Conservation (phyloP, 2,888 invertebrate genomes). For the Mamestra brassicae region DNA sequence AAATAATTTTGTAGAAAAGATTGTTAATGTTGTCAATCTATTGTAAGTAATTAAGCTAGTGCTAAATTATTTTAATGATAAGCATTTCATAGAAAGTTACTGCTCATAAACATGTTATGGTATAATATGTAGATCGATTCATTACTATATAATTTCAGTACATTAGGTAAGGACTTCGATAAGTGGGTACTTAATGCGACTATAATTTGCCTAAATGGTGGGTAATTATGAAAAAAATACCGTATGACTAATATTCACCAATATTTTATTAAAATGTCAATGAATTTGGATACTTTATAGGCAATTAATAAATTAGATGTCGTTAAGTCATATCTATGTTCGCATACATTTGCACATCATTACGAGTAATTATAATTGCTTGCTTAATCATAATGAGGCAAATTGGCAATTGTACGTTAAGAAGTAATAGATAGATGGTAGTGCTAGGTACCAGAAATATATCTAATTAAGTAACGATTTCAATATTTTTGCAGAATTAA, state of each 20-base stretch:
- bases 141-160: neutral
- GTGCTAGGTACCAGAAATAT: neutral
- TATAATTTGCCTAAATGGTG: constrained; percentile 25
- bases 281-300: neutral
- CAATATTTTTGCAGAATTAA: neutral
- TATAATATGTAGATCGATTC: neutral
- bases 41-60: neutral
- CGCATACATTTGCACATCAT: neutral
- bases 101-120: too few species aligned
- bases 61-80: neutral
- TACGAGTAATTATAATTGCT: constrained; percentile 23
- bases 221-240: constrained; percentile 2
- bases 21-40: neutral
- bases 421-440: too few species aligned
- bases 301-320: constrained; percentile 36
- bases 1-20: neutral
- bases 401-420: too few species aligned
- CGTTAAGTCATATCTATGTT: neutral
- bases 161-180: constrained; percentile 4
- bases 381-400: constrained; percentile 19
- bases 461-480: neutral
- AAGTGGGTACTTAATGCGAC: neutral
- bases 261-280: constrained; percentile 8
- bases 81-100: constrained; percentile 15
- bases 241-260: constrained; percentile 23